A percentile compares a stretch with the other conserved stretches of the same genome.
phyloP scores from a whole-genome alignment of 2,113 vertebrate species.

The Enhydra lutris region DNA sequence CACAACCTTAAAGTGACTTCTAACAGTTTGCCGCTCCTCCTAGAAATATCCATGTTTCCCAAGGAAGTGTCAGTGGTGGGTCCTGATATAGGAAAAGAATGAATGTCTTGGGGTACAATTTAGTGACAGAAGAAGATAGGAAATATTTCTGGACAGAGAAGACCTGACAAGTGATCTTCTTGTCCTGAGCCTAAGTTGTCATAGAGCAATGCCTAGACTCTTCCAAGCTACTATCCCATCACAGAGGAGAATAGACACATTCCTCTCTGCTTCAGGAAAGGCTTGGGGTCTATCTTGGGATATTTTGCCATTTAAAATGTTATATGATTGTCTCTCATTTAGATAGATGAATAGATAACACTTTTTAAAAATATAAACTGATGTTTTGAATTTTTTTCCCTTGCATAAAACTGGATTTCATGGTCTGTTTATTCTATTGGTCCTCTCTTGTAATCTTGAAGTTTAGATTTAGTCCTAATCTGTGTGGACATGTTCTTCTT shows the following conservation, averaged over 20 bases:
- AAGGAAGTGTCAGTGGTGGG: background rate
- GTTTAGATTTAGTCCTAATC: background rate
- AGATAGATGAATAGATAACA: background rate
- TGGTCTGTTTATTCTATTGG: background rate
- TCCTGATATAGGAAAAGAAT: background rate
- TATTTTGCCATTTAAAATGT: background rate
- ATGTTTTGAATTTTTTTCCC: background rate
- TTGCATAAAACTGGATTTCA: background rate
- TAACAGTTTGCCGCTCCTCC: background rate
- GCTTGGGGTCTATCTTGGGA: background rate
- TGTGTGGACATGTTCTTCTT: background rate
- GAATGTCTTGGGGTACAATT: background rate
- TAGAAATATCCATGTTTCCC: background rate
- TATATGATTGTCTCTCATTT: background rate
- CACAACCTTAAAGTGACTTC: background rate
- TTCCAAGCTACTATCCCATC: background rate
- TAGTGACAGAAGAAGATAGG: background rate
- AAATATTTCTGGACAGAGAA: background rate
- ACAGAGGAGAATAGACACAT: background rate
- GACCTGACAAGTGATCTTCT: background rate
- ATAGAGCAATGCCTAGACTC: background rate
- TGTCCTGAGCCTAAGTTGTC: background rate
- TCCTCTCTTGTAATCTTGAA: background rate
- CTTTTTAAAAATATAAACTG: background rate
- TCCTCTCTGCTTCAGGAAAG: background rate